Evolutionary conservation across 2,113 vertebrate genomes (phyloP), one percentile per base, ranked within the genome.

Genomic region (Phylloscopus whistleri): DNA sequence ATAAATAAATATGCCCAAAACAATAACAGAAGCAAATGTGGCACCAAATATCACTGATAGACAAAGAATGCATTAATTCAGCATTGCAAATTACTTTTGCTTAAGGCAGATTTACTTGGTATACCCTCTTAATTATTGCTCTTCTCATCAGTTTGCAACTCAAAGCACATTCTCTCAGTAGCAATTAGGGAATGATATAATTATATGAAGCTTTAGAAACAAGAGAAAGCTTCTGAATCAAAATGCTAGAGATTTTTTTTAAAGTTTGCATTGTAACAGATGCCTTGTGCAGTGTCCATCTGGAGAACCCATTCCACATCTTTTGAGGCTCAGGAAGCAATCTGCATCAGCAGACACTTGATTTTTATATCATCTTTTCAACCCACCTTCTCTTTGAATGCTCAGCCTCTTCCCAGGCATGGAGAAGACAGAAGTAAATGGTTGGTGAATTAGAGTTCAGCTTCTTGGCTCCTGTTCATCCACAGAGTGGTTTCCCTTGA

Each of bases 121-220:
- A 91, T 96, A 94, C 67, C 37, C 94, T 96, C 91, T 89, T 97
- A 97, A 97, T 97, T 97, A 97, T 89, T 93, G 88, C 66, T 97
- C 64, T 91, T 91, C 84, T 96, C 94, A 93, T 96, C 94, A 94
- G 72, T 93, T 95, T 97, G 87, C 91, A 96, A 94, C 84, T 96
- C 83, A 96, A 93, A 96, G 91, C 72, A 88, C 87, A 84, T 86
- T 92, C n/a, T 90, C 87, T 95, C 95, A 94, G 78, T 81, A 81
- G 77, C 55, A 95, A 93, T 95, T 95, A 95, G 43, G 77, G 84
- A 91, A 89, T 66, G 14, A 90, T 63, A 93, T 73, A 80, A 91
- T 87, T 94, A 77, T 88, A 91, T 1, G 10, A 89, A 95, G 13
- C 64, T 78, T 83, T 75, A 86, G 33, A 28, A 96, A 84, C n/a